A percentile compares a stretch with the other conserved stretches of the same genome.
phyloP scores from a whole-genome alignment of 2,888 invertebrate genomes.

The Lordiphosa andalusiaca region DNA sequence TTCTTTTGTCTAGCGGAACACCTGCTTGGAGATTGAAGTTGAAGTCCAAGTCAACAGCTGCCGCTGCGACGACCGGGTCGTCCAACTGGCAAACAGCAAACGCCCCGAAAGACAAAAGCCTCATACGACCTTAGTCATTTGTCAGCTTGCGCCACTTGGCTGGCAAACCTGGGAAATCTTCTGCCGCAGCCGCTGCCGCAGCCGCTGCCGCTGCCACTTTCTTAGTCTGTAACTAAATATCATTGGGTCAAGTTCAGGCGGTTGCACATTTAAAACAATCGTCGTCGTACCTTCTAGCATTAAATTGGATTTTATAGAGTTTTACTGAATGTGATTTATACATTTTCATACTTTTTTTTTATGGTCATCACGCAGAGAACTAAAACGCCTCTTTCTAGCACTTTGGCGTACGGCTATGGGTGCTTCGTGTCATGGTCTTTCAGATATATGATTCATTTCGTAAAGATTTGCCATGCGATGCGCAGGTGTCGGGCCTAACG shows the following conservation, averaged over 20 bases:
- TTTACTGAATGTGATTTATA: constrained; percentile 55
- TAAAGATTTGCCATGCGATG: constrained; percentile 49
- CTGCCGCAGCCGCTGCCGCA: constrained; percentile 29
- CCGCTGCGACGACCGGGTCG: constrained; percentile 55
- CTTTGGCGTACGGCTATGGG: constrained; percentile 21
- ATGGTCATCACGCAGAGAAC: constrained; percentile 43
- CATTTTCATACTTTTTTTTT: constrained; percentile 53
- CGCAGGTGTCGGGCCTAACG: constrained; percentile 38
- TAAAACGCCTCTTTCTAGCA: constrained; percentile 60
- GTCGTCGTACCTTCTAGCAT: constrained; percentile 32
- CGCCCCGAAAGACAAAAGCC: constrained; percentile 38
- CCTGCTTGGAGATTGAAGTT: constrained; percentile 63
- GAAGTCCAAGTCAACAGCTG: constrained; percentile 48
- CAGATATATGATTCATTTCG: constrained; percentile 55
- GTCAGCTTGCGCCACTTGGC: constrained; percentile 53
- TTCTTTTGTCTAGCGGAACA: constrained; percentile 63
- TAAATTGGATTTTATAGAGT: constrained; percentile 37
- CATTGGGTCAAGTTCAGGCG: constrained; percentile 73
- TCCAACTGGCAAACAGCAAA: constrained; percentile 33
- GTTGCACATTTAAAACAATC: constrained; percentile 64
- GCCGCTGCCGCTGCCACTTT: constrained; percentile 47
- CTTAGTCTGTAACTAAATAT: constrained; percentile 66
- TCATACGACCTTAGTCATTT: constrained; percentile 70
- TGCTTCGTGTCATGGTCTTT: constrained; percentile 37
- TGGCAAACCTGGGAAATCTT: constrained; percentile 30